Base-by-base conservation (phyloP, 2,888 invertebrate species). In the Notodonta dromedarius region DNA sequence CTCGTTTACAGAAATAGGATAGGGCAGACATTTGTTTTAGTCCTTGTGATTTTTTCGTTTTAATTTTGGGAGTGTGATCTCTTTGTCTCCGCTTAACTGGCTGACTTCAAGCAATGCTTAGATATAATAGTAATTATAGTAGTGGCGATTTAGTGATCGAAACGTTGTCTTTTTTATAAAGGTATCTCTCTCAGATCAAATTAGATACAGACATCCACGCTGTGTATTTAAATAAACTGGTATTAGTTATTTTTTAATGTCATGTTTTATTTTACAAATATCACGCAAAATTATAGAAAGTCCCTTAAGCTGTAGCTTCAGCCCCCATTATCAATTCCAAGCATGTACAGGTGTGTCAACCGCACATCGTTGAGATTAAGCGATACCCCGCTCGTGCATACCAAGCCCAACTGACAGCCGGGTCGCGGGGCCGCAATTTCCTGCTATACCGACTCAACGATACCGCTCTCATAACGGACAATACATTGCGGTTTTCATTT, bases 351-450 rank as follows among this genome's bases (percentile, higher is more conserved):
- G 71, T 65, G 70, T 70, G 72, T 72, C 73, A 73, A 73, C 72
- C 68, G 62, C 64, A 65, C 61, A 62, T 68, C 64, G 70, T 63
- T 66, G 63, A 62, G 73, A 70, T 74, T 70, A 70, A 61, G 67
- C 69, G 75, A 68, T 68, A 66, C 46, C 63, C 66, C 61, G 69
- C 39, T 64, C 63, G 67, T 72, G 70, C 65, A 63, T 70, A 70
- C 70, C 70, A 67, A 74, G 70, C 61, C 14, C 32, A 48, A 65
- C 72, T 72, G 72, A 69, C 72, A 70, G 61, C 53, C 59, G 63
- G 70, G 65, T 74, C 67, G 72, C 55, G 74, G 69, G 75, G 76
- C 82, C 80, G 85, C 86, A 86, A 87, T 87, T 87, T 87, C 87
- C 87, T 83, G 84, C 74, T 76, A 80, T 79, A 72, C 70, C 74